These are phyloP conservation scores for Halcyon senegalensis DNA, from an alignment of 2,113 vertebrate species.

Conservation along the genomic window DNA sequence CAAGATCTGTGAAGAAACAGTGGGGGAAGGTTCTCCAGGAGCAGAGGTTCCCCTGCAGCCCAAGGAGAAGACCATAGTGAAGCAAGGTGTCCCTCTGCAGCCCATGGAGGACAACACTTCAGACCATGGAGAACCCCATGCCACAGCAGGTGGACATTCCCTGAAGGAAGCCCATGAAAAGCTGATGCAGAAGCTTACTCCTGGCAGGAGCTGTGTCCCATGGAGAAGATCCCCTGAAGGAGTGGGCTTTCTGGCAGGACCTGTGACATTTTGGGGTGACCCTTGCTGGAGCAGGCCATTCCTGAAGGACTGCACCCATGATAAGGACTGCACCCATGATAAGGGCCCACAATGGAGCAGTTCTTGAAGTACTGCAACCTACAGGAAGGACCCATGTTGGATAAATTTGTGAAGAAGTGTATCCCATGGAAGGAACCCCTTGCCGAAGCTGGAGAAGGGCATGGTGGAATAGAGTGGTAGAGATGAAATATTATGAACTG, in stretches of 20 bases:
- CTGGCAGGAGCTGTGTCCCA: not conserved
- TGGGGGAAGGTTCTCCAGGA: rapidly evolving
- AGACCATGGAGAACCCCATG: not conserved
- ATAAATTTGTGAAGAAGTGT: not conserved
- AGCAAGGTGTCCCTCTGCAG: not conserved
- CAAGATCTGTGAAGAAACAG: not conserved
- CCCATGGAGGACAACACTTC: not conserved
- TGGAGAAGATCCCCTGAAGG: not conserved
- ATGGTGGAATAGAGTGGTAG: rapidly evolving
- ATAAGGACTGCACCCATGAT: not conserved
- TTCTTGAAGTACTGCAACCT: rapidly evolving
- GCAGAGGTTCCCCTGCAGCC: not conserved
- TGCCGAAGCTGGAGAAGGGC: rapidly evolving
- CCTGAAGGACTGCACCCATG: not conserved
- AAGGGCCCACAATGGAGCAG: not conserved
- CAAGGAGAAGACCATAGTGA: not conserved
- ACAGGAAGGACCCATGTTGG: rapidly evolving
- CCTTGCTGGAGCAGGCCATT: not conserved
- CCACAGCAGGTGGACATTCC: not conserved
- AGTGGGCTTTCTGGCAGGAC: not conserved
- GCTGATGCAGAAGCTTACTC: not conserved
- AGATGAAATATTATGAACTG: not conserved
- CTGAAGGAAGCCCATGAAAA: not conserved
- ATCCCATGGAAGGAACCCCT: not conserved
- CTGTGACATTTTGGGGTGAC: not conserved